Evolutionary conservation across 1,140 invertebrate genomes (phyloP).

Genomic region (Drosophila erecta): DNA sequence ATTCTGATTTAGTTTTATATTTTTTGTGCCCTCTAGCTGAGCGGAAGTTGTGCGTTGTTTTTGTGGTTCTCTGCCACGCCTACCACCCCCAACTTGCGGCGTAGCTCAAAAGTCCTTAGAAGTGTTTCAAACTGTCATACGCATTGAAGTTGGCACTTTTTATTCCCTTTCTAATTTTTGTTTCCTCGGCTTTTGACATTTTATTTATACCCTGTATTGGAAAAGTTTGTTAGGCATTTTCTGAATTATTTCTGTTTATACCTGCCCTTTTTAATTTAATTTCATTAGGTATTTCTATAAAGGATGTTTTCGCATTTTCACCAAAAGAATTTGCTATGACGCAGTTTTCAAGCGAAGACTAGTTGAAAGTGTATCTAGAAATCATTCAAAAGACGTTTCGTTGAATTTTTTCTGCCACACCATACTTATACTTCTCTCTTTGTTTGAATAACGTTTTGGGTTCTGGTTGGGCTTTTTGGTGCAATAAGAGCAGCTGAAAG

Average conservation of each 20-base stretch:
- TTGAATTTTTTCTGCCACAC: background rate
- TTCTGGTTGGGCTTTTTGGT: constrained; percentile 33
- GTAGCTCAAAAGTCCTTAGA: constrained; percentile 64
- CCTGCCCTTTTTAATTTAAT: too few species aligned
- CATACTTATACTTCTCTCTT: constrained; percentile 9
- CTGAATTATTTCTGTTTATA: too few species aligned
- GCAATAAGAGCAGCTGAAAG: constrained; percentile 19
- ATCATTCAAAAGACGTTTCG: background rate
- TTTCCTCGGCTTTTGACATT: constrained; percentile 53
- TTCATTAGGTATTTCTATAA: background rate
- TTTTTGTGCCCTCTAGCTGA: background rate
- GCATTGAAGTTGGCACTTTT: constrained; percentile 40
- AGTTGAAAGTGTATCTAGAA: constrained; percentile 19
- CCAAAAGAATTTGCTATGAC: background rate
- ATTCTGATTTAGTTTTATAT: constrained; percentile 43
- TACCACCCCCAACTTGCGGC: constrained; percentile 30
- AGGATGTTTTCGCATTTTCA: too few species aligned
- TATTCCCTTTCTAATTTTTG: constrained; percentile 7
- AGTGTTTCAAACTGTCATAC: constrained; percentile 78
- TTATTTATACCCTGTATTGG: constrained; percentile 25
- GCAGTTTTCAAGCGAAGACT: background rate
- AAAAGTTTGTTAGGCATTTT: too few species aligned
- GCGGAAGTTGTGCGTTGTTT: constrained; percentile 7
- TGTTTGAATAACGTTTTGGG: constrained; percentile 57
- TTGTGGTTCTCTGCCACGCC: constrained; percentile 38